phyloP scores from a whole-genome alignment of 2,797 vertebrate species.

The Ctenosaura bakeri region DNA sequence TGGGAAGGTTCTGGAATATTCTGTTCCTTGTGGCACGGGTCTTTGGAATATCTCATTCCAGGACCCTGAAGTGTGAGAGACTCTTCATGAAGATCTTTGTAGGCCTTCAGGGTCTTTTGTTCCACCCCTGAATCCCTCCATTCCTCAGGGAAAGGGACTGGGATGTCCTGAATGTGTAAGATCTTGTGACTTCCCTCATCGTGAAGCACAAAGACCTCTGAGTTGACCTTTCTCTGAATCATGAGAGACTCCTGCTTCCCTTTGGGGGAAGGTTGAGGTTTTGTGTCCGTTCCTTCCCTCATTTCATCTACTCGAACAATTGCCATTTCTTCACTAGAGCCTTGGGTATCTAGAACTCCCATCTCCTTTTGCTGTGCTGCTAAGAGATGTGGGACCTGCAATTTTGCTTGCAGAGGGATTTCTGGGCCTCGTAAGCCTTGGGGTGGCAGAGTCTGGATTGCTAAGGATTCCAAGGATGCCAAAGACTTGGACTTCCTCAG shows the following conservation, averaged over 20 bases:
- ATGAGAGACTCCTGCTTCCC: neutral
- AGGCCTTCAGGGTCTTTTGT: neutral
- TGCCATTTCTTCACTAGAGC: neutral
- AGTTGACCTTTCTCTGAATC: neutral
- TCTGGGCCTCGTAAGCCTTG: neutral
- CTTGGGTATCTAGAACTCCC: neutral
- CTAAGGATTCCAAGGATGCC: slow-evolving; percentile 5
- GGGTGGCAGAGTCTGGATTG: neutral
- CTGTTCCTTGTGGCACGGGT: neutral
- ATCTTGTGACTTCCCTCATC: neutral
- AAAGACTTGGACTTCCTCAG: neutral
- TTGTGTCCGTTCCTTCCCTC: neutral
- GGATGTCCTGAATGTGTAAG: neutral
- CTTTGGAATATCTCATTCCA: neutral
- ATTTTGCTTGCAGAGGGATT: neutral
- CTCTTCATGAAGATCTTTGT: neutral
- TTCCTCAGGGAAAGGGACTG: neutral
- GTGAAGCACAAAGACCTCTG: no score
- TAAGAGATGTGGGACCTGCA: neutral
- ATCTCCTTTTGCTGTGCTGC: neutral
- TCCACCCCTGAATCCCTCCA: neutral
- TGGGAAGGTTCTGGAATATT: neutral
- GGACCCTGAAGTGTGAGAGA: neutral
- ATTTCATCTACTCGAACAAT: neutral
- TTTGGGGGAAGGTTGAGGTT: neutral